Percentiles rank a stretch among this genome's conserved stretches.
phyloP scores from a whole-genome alignment of 2,888 invertebrate genomes.

The Drosophila anomelani region DNA sequence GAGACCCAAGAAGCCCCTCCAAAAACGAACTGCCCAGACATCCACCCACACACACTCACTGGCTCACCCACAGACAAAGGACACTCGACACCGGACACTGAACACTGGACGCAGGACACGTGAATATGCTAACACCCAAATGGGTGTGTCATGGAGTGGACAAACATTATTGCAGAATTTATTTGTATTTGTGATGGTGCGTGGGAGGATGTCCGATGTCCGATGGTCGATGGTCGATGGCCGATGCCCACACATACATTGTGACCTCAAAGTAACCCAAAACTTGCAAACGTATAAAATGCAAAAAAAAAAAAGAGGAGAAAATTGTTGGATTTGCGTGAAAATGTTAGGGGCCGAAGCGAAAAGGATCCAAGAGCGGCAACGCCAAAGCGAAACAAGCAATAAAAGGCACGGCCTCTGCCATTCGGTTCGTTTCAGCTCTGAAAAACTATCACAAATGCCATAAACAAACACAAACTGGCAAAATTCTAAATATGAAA shows the following conservation, averaged over 20 bases:
- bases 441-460: slow-evolving; percentile 52
- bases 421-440: slow-evolving; percentile 53
- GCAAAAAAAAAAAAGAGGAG: background rate
- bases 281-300: slow-evolving; percentile 50
- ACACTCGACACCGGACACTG: slow-evolving; percentile 6
- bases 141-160: slow-evolving; percentile 68
- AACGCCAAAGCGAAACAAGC: slow-evolving; percentile 53
- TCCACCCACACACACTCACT: slow-evolving; percentile 16
- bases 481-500: slow-evolving; percentile 16
- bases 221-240: slow-evolving; percentile 20
- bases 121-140: slow-evolving; percentile 36
- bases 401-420: slow-evolving; percentile 67
- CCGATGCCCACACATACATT: slow-evolving; percentile 32
- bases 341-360: slow-evolving; percentile 18
- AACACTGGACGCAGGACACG: slow-evolving; percentile 21
- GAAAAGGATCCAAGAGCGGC: slow-evolving; percentile 33
- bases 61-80: slow-evolving; percentile 16
- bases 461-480: slow-evolving; percentile 47
- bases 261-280: slow-evolving; percentile 73
- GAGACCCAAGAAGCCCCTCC: slow-evolving; percentile 29
- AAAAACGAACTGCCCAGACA: slow-evolving; percentile 4
- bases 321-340: slow-evolving; percentile 32
- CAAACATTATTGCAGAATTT: slow-evolving; percentile 67
- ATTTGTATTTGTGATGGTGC: slow-evolving; percentile 52
- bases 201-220: slow-evolving; percentile 9